A percentile compares a stretch with the other conserved stretches of the same genome.
Conservation (phyloP, 2,113 vertebrate genomes). For the Dolichotis patagonum region DNA sequence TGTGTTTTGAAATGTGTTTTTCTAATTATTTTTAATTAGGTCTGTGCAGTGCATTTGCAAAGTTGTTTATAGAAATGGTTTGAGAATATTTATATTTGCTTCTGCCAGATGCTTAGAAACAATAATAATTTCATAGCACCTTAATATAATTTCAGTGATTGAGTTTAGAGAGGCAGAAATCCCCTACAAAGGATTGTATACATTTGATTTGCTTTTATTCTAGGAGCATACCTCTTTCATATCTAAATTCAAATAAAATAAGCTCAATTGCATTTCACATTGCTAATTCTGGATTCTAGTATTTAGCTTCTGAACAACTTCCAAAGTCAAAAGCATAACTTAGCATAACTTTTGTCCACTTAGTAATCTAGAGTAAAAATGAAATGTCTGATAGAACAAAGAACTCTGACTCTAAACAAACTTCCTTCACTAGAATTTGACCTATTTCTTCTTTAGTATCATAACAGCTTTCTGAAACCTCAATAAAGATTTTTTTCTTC, state of each 20-base stretch:
- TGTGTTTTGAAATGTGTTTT: neutral
- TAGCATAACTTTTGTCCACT: neutral
- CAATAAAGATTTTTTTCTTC: neutral
- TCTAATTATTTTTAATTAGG: neutral
- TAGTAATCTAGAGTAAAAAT: neutral
- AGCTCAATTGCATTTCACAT: neutral
- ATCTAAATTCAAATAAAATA: neutral
- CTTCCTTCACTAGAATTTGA: neutral
- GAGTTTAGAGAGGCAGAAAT: neutral
- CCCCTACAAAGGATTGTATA: neutral
- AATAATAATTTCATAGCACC: neutral
- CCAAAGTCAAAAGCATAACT: neutral
- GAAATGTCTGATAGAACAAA: neutral
- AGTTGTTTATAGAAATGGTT: neutral
- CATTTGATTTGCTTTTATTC: neutral
- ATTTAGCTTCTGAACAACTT: neutral
- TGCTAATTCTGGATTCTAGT: neutral
- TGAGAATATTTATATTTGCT: neutral
- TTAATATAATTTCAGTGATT: neutral
- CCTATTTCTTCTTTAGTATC: neutral
- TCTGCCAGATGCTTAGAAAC: neutral
- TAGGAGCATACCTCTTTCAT: neutral
- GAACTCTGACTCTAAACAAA: neutral
- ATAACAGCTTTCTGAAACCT: neutral
- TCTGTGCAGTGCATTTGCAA: neutral